Evolutionary conservation across 64 coral and sea anemone species (phyloP).

Genomic region (Montipora capricornis): DNA sequence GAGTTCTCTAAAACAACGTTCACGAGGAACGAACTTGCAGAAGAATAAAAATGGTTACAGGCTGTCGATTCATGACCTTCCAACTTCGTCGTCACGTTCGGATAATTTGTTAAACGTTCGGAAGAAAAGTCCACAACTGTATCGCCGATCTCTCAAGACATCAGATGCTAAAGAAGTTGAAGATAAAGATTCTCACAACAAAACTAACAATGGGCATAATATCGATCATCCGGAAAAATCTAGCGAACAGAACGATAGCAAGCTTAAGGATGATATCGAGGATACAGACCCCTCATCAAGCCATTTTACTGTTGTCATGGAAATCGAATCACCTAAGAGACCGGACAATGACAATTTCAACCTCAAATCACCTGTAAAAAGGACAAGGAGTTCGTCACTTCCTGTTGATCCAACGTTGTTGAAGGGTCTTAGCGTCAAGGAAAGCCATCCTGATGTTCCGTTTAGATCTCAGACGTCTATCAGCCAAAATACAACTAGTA

Average conservation of each 20-base stretch:
- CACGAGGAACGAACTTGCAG: not conserved
- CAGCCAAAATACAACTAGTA: not conserved
- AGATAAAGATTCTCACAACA: not conserved
- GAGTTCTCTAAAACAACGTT: conserved; percentile 8
- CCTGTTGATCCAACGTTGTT: not conserved
- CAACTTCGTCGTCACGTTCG: not conserved
- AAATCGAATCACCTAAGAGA: not conserved
- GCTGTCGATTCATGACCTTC: conserved; percentile 2
- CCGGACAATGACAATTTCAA: not conserved
- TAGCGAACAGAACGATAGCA: not conserved
- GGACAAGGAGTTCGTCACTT: conserved; percentile 27
- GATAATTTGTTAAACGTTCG: not conserved
- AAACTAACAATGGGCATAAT: not conserved
- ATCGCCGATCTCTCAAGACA: not conserved
- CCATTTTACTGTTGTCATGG: not conserved
- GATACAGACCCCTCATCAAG: not conserved
- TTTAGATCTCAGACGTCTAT: not conserved
- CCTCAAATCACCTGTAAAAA: not conserved
- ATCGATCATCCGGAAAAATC: not conserved
- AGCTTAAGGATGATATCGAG: not conserved
- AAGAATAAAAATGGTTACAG: conserved; percentile 1
- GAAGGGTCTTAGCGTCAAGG: not conserved
- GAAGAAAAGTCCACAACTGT: conserved; percentile 5
- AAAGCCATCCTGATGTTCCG: not conserved
- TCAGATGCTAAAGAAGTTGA: not conserved